Percentiles rank a stretch among this genome's conserved stretches.
phyloP scores from a whole-genome alignment of 2,113 vertebrate species.

The Tachysurus vachellii region DNA sequence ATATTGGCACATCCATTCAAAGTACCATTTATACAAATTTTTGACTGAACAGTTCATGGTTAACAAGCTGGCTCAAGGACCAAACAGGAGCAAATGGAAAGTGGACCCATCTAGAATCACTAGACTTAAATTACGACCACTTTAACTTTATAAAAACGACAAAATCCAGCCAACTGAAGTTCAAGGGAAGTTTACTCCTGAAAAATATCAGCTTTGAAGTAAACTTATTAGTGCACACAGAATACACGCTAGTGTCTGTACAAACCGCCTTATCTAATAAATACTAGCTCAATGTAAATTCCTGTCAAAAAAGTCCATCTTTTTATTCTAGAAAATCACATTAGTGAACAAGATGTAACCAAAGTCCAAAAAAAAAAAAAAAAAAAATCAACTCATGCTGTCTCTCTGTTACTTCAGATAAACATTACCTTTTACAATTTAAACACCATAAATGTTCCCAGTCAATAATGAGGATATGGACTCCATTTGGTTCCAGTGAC shows the following conservation, averaged over 20 bases:
- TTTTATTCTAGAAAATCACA: not conserved
- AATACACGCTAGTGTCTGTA: not conserved
- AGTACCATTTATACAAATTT: not conserved
- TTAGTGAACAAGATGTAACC: not conserved
- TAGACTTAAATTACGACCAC: not conserved
- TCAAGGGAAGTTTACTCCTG: not conserved
- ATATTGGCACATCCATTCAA: not conserved
- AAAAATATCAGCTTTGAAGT: not conserved
- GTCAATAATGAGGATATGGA: not conserved
- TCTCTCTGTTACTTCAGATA: not conserved
- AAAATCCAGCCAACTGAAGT: not conserved
- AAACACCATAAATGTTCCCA: too few species aligned
- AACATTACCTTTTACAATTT: not conserved
- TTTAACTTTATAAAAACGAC: not conserved
- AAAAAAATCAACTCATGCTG: too few species aligned
- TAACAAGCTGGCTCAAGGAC: not conserved
- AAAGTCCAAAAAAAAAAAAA: not conserved
- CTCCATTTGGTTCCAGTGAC: not conserved
- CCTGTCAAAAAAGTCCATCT: not conserved
- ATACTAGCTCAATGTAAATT: not conserved
- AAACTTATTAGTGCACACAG: not conserved
- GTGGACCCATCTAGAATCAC: not conserved
- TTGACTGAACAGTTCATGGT: not conserved
- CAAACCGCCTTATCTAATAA: not conserved
- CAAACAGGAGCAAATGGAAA: not conserved